phyloP scores from a whole-genome alignment of 1,140 invertebrate genomes.

The Drosophila grimshawi region DNA sequence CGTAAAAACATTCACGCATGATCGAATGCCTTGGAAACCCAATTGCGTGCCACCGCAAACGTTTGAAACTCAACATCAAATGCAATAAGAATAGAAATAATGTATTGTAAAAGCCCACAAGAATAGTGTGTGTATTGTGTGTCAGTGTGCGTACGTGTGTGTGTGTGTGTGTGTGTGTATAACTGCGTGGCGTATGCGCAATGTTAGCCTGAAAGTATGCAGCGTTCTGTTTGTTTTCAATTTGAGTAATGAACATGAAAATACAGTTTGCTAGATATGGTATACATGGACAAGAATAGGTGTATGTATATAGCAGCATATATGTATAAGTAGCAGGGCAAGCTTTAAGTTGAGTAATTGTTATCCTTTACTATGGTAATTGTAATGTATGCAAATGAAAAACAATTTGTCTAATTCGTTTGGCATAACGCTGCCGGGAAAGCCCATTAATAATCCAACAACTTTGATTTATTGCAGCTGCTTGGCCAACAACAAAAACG shows the following conservation, averaged over 20 bases:
- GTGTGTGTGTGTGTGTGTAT: background rate
- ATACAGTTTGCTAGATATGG: no score
- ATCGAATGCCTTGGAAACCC: constrained; percentile 44
- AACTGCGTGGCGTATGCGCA: constrained; percentile 60
- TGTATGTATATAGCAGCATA: background rate
- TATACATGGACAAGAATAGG: no score
- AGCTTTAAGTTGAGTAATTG: constrained; percentile 38
- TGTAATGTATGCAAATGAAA: constrained; percentile 70
- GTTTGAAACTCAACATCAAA: constrained; percentile 51
- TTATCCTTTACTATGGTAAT: constrained; percentile 47
- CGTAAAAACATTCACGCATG: constrained; percentile 46
- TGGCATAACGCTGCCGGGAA: constrained; percentile 6
- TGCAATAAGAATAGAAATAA: constrained; percentile 57
- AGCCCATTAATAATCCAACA: constrained; percentile 37
- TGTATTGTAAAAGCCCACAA: constrained; percentile 33
- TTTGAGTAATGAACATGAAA: constrained; percentile 64
- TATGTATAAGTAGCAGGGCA: background rate
- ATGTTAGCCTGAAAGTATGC: constrained; percentile 66
- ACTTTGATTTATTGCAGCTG: constrained; percentile 74
- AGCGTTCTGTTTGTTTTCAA: constrained; percentile 55
- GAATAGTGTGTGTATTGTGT: constrained; percentile 1
- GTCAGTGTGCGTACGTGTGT: background rate
- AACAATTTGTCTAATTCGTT: constrained; percentile 32
- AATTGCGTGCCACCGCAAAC: constrained; percentile 59
- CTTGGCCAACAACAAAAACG: background rate